Evolutionary conservation across 37 sponge, comb jelly and placozoan species (phyloP).

Genomic region (Ephydatia muelleri): DNA sequence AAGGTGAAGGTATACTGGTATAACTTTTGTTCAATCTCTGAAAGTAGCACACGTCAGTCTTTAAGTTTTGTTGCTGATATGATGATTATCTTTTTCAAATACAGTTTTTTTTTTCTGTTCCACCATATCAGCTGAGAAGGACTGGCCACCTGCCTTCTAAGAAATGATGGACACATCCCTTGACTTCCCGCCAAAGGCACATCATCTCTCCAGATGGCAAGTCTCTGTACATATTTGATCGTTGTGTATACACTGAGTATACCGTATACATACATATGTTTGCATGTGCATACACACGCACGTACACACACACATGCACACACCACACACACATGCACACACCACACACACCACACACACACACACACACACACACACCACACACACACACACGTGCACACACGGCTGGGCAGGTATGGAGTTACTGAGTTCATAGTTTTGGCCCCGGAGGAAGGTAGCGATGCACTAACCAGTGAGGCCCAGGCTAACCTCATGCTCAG

Average conservation of each 20-base stretch:
- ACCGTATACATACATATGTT: neutral
- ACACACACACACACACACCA: constrained; percentile 5
- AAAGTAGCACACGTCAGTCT: too few relatives aligned
- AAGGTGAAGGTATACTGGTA: neutral
- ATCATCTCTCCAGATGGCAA: constrained; percentile 83
- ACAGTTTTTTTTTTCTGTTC: neutral
- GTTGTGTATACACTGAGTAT: neutral
- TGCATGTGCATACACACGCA: neutral
- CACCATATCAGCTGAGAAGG: neutral
- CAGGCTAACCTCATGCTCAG: constrained; percentile 86
- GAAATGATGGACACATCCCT: constrained; percentile 65
- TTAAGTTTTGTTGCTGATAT: too few relatives aligned
- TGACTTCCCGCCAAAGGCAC: constrained; percentile 78
- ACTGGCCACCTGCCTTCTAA: constrained; percentile 57
- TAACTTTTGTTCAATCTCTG: neutral
- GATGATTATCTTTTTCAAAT: too few relatives aligned
- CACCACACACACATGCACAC: neutral
- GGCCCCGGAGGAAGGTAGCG: constrained; percentile 42
- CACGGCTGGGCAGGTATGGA: constrained; percentile 72
- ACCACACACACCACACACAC: constrained; percentile 17
- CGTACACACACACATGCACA: neutral
- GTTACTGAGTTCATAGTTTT: constrained; percentile 74
- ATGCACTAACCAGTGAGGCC: constrained; percentile 68
- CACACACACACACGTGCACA: neutral
- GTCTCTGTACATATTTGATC: neutral